phyloP scores from a whole-genome alignment of 2,113 vertebrate genomes.

The Columba janthina region DNA sequence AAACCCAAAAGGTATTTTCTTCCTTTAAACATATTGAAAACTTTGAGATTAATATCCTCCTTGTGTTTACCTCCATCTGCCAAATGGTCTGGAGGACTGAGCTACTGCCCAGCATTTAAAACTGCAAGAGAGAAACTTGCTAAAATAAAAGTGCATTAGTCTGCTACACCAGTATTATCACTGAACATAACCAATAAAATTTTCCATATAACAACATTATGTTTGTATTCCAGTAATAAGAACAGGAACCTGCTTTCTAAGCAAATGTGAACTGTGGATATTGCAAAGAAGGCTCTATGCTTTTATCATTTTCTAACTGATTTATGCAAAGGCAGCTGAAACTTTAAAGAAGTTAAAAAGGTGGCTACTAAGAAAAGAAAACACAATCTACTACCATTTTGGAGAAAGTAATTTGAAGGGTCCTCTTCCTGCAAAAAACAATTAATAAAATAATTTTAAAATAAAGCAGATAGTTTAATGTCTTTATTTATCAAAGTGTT shows the following conservation, averaged over 20 bases:
- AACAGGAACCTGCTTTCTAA: neutral
- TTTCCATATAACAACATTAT: neutral
- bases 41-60: neutral
- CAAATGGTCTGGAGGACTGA: neutral
- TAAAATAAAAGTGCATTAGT: neutral
- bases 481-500: neutral
- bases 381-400: neutral
- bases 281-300: neutral
- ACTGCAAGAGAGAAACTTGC: neutral
- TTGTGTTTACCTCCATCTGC: neutral
- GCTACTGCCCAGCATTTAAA: neutral
- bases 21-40: neutral
- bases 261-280: neutral
- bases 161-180: neutral
- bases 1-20: neutral
- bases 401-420: neutral
- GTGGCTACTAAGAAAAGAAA: neutral
- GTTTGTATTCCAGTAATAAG: neutral
- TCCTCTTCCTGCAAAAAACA: neutral
- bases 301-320: neutral
- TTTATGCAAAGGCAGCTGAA: neutral
- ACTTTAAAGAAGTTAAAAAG: neutral
- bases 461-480: neutral
- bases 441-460: neutral
- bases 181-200: neutral